Evolutionary conservation across 2,113 vertebrate genomes (phyloP), one percentile per base, ranked within the genome.

Genomic region (Papio anubis): DNA sequence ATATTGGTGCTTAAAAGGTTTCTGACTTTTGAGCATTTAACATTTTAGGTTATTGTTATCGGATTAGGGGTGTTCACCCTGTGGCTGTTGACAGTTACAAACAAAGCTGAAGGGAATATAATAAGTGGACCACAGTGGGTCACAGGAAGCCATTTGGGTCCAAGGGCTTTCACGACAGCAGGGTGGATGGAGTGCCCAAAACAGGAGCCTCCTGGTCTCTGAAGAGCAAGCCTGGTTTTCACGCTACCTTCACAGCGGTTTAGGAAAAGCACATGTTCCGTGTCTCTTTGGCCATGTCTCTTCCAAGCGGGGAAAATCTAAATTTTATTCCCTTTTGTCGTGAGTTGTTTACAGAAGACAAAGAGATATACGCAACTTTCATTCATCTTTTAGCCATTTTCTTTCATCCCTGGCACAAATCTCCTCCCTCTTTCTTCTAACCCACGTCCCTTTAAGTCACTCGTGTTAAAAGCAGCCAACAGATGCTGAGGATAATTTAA

Each of bases 401-500:
- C 27, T 55, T 48, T 79, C 23, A 48, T 88, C 20, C 18, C n/a
- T 86, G 14, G n/a, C 43, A 48, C 52, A 83, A 70, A 14, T 38
- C 23, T 50, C 35, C 30, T 79, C 30, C 40, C 4, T 92, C 91
- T 48, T 16, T 91, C 52, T 78, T 93, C 18, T 43, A 50, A 66
- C n/a, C 45, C 48, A 80, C 30, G 73, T 30, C 30, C 6, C 81
- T 97, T 82, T 97, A 98, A 97, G 98, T 96, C 88, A 95, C 79
- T 94, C 93, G 76, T 90, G 95, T 97, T n/a, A 55, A 94, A 97
- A 97, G 95, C 97, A 98, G 94, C 97, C 98, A 96, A 98, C 97
- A 64, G 61, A 64, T 13, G 68, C 92, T 87, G 97, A 96, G 91
- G 97, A 32, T 72, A 72, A 48, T 32, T 79, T 95, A 97, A 98